A percentile compares a stretch with the other conserved stretches of the same genome.
These are phyloP conservation scores for Pangasius mekongensis DNA, from an alignment of 2,797 vertebrate genomes.

Conservation along the genomic window DNA sequence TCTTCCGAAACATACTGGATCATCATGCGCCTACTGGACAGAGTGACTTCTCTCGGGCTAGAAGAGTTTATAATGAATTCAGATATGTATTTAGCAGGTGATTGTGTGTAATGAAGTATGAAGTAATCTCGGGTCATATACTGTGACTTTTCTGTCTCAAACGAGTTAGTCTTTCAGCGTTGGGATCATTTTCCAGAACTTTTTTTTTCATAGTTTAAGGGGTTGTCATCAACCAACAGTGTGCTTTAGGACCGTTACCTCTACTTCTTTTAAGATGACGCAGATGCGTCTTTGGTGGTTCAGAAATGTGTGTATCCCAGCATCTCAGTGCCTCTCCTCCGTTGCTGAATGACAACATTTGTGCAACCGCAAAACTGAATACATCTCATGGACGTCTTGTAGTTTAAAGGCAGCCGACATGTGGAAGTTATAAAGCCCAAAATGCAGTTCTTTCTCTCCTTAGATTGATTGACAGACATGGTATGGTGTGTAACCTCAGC, in stretches of 20 bases:
- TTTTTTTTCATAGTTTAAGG: neutral
- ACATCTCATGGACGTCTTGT: slow-evolving; percentile 40
- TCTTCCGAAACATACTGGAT: neutral
- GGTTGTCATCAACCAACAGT: neutral
- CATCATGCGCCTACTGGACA: neutral
- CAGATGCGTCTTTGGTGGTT: slow-evolving; percentile 11
- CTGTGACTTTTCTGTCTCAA: neutral
- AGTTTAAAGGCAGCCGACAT: slow-evolving; percentile 58
- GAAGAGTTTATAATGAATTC: neutral
- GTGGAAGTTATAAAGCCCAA: slow-evolving; percentile 57
- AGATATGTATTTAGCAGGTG: neutral
- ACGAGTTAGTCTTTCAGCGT: neutral
- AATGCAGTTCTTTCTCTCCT: slow-evolving; percentile 44
- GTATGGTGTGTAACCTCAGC: slow-evolving; percentile 49
- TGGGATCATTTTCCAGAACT: neutral
- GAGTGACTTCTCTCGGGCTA: neutral
- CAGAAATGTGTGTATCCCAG: slow-evolving; percentile 1
- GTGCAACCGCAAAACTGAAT: slow-evolving; percentile 46
- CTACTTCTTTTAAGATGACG: neutral
- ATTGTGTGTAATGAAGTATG: neutral
- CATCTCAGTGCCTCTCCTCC: slow-evolving; percentile 3
- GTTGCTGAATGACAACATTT: slow-evolving; percentile 40
- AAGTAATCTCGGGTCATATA: too few relatives aligned
- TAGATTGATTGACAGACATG: slow-evolving; percentile 46
- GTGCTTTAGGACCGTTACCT: neutral